phyloP scores from a whole-genome alignment of 64 coral and sea anemone species.

The Stichodactyla helianthus region DNA sequence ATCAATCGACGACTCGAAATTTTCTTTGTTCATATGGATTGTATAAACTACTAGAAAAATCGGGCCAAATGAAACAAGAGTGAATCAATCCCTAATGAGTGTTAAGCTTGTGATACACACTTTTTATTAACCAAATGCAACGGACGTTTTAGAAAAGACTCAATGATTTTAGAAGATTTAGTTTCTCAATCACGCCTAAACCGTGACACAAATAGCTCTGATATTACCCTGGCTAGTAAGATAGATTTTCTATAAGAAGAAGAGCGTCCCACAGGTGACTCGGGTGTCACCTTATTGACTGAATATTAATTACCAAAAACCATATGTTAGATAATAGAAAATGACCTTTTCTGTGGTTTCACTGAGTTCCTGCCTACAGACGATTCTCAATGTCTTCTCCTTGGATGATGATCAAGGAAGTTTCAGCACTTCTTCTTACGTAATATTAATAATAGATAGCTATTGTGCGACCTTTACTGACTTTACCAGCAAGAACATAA shows the following conservation, averaged over 20 bases:
- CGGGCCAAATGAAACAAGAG: not conserved
- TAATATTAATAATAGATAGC: not conserved
- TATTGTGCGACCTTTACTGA: not conserved
- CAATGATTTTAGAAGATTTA: not conserved
- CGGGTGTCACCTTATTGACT: not conserved
- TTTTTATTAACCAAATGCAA: not conserved
- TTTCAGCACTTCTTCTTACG: not conserved
- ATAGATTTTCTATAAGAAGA: not conserved
- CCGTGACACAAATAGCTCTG: not conserved
- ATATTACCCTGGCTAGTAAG: not conserved
- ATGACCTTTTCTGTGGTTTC: not conserved
- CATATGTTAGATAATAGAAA: not conserved
- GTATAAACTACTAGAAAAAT: not conserved
- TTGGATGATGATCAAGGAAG: not conserved
- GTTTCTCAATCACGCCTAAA: not conserved
- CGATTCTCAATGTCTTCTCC: not conserved
- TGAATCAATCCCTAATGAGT: no score
- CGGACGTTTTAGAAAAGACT: not conserved
- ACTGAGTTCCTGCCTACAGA: not conserved
- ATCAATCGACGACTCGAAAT: not conserved
- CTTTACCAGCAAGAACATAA: not conserved
- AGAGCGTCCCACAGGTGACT: not conserved
- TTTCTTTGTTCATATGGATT: not conserved
- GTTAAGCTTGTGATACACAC: not conserved
- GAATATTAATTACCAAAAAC: slow-evolving; percentile 1